Evolutionary conservation across 2,113 vertebrate genomes (phyloP).

Genomic region (Cryptoleucopteryx plumbea): DNA sequence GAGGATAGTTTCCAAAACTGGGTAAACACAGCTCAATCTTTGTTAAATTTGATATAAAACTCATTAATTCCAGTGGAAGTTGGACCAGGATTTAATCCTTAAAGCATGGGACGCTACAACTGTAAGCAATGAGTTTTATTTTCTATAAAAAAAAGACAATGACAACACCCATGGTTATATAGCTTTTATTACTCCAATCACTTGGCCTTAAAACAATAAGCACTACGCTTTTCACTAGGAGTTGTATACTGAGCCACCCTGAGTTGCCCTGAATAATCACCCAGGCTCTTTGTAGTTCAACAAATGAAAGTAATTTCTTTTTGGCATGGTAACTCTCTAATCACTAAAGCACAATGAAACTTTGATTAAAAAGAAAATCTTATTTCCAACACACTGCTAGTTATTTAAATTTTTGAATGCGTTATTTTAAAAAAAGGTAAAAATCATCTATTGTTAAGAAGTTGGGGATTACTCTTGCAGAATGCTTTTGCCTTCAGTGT

Average conservation of each 20-base stretch:
- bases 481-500: background rate
- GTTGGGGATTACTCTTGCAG: background rate
- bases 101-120: background rate
- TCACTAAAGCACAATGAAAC: background rate
- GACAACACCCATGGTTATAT: background rate
- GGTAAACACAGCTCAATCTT: background rate
- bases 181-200: background rate
- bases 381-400: background rate
- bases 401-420: background rate
- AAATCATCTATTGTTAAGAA: background rate
- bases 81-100: background rate
- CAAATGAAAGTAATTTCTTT: background rate
- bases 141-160: background rate
- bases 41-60: background rate
- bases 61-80: background rate
- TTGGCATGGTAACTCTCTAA: background rate
- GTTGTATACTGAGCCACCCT: background rate
- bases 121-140: background rate
- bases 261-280: background rate
- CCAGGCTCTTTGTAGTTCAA: background rate
- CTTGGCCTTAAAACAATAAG: background rate
- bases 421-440: background rate
- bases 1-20: background rate
- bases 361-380: background rate
- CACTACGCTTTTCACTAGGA: background rate